phyloP scores from a whole-genome alignment of 1,140 invertebrate genomes.

The Calliopsis andreniformis region DNA sequence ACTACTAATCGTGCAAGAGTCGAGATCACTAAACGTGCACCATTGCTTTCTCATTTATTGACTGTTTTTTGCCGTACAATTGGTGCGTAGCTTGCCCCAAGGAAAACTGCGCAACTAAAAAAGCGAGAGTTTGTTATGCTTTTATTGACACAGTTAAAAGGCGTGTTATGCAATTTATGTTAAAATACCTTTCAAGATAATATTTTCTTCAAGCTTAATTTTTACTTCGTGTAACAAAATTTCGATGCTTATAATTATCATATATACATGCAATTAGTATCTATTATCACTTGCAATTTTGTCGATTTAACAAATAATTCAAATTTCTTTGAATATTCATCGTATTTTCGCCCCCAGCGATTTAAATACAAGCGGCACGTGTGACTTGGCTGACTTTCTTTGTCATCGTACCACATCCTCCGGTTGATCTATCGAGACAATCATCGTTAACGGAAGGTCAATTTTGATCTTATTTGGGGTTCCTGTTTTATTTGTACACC shows the following conservation, averaged over 20 bases:
- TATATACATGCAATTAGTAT: neutral
- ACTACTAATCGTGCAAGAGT: no score
- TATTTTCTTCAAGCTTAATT: no score
- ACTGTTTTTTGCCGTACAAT: neutral
- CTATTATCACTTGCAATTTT: no score
- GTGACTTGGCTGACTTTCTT: neutral
- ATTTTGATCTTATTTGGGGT: neutral
- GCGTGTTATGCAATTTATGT: neutral
- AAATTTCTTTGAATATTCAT: neutral
- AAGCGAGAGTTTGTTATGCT: neutral
- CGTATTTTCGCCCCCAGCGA: neutral
- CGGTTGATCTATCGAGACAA: neutral
- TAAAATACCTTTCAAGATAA: neutral
- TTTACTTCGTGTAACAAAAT: no score
- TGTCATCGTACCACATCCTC: no score
- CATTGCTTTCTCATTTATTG: no score
- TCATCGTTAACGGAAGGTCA: neutral
- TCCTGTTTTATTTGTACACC: neutral
- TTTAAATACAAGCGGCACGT: conserved; percentile 21
- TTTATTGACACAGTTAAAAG: neutral
- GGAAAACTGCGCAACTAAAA: neutral
- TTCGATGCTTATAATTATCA: no score
- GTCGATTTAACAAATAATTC: neutral
- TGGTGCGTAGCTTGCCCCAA: neutral
- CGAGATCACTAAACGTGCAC: no score